Conservation (phyloP, 2,797 vertebrate genomes). For the Callimico goeldii region DNA sequence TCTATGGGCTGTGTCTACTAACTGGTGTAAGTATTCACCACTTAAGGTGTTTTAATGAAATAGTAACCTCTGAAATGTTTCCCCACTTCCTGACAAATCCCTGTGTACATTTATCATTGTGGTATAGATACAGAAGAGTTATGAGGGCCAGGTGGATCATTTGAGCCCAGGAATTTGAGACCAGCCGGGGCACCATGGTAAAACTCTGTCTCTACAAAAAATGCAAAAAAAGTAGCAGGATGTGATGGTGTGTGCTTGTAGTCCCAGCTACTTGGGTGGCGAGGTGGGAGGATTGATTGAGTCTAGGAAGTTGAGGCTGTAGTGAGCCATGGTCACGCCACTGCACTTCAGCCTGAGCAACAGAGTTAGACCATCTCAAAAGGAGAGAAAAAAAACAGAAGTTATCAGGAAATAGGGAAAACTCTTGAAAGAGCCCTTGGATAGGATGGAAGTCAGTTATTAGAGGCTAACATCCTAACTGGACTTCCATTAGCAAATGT, state of each 20-base stretch:
- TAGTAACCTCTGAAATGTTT: neutral
- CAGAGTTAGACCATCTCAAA: too few species aligned
- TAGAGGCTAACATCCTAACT: neutral
- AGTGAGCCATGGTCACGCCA: too few species aligned
- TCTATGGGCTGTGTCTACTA: neutral
- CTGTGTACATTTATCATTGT: neutral
- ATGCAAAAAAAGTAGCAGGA: too few species aligned
- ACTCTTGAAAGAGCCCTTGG: neutral
- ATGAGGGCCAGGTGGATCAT: neutral
- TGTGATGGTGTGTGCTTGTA: too few species aligned
- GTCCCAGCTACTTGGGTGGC: too few species aligned
- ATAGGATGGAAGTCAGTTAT: neutral
- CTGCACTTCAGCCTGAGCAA: too few species aligned
- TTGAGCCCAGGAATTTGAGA: too few species aligned
- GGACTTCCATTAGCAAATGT: neutral
- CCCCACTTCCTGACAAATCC: neutral
- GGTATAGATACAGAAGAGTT: neutral
- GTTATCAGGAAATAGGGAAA: neutral
- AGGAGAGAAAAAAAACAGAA: neutral
- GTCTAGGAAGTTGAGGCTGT: too few species aligned
- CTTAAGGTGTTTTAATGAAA: neutral
- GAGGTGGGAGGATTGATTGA: too few species aligned
- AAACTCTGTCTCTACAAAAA: too few species aligned
- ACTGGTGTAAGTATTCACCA: neutral
- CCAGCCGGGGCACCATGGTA: too few species aligned